Evolutionary conservation across 2,797 vertebrate species (phyloP), one percentile per base, ranked within the genome.

Genomic region (Perodicticus potto): DNA sequence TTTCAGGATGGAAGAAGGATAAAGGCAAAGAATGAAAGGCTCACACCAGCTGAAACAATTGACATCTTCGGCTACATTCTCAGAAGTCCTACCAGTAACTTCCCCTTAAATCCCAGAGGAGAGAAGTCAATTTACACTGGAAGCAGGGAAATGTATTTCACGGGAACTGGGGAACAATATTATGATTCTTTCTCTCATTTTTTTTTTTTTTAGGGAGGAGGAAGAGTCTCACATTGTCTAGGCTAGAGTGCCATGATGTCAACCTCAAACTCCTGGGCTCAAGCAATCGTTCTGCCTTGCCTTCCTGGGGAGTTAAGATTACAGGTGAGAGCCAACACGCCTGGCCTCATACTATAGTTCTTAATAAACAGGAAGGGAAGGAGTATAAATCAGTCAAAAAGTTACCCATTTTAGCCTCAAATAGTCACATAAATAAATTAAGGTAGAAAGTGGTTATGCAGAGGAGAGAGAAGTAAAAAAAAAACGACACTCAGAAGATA

Each of bases 401-500:
- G 76, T 89, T 89, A 85, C 23, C 19, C 37, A 25, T 70, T 74
- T 83, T 32, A 86, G 17, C 23, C 45, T 73, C 14, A 72, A 27
- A 78, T 63, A 73, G 23, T 59, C 34, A 83, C 59, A 57, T 45
- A 73, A 20, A 91, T 49, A 86, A 84, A 81, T 93, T 63, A 88
- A 93, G 32, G 37, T 37, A 80, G 67, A 37, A 86, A 45, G 16
- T 85, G 22, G 4, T 78, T 40, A 69, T 20, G 22, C 12, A 32
- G 27, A 61, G 37, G 45, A 27, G 65, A 76, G 32, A 69, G 9
- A 63, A 69, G 78, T 25, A 84, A 61, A 20, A 4, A n/a, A 73
- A 80, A 2, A 45, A 25, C 13, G n/a, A 25, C 22, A 27, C 19
- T 67, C 14, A 53, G 63, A 78, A 82, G 61, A 83, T 45, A 34